These are phyloP conservation scores for Polypedilum vanderplanki DNA, from an alignment of 1,140 invertebrate species.

Conservation along the genomic window DNA sequence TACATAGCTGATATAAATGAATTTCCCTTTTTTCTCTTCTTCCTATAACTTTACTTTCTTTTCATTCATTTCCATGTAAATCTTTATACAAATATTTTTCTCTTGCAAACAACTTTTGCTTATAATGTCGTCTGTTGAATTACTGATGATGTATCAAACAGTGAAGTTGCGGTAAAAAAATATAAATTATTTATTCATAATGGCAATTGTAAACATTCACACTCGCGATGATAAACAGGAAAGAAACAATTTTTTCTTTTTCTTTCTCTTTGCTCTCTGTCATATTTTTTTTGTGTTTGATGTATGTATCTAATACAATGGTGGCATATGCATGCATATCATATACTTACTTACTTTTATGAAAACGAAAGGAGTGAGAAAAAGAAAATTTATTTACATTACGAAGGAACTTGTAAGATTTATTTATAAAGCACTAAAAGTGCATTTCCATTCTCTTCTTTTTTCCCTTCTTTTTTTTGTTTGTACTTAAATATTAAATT, in stretches of 20 bases:
- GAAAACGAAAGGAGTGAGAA: not conserved
- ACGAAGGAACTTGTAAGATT: too few species aligned
- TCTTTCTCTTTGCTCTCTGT: too few species aligned
- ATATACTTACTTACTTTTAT: not conserved
- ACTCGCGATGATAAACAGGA: constrained; percentile 11
- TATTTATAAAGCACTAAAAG: too few species aligned
- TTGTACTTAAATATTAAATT: too few species aligned
- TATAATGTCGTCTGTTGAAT: constrained; percentile 18
- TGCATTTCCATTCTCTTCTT: too few species aligned
- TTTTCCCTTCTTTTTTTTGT: too few species aligned
- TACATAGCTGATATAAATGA: not conserved
- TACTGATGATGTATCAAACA: constrained; percentile 3
- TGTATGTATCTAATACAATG: not conserved
- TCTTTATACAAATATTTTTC: constrained; percentile 8
- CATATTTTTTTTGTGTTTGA: too few species aligned
- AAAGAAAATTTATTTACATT: not conserved
- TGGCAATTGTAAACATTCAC: constrained; percentile 8
- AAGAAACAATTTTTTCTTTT: not conserved
- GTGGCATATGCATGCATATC: not conserved
- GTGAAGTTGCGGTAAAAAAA: not conserved
- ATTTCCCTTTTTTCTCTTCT: too few species aligned
- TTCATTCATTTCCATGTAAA: not conserved
- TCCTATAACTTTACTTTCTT: too few species aligned
- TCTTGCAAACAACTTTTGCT: not conserved
- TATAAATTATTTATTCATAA: constrained; percentile 8